phyloP scores from a whole-genome alignment of 2,888 invertebrate genomes.

The Dilophus febrilis region DNA sequence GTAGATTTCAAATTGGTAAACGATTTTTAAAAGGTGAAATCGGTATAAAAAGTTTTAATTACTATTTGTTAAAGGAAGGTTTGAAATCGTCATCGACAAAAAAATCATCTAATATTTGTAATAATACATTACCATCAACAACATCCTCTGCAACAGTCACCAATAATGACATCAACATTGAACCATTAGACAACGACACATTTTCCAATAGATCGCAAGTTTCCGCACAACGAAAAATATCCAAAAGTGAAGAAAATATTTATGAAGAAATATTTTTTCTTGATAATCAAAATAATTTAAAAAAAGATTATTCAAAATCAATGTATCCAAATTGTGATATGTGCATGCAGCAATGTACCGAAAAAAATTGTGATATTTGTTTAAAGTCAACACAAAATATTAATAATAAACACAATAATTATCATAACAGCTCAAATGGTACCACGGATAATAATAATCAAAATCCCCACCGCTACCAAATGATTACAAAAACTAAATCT shows the following conservation, averaged over 20 bases:
- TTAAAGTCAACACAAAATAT: too few species aligned
- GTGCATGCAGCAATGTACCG: slow-evolving; percentile 27
- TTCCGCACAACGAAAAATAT: too few species aligned
- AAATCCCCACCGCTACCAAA: neutral
- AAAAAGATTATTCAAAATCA: neutral
- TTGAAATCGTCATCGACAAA: slow-evolving; percentile 26
- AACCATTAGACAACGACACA: slow-evolving; percentile 6
- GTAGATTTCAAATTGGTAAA: slow-evolving; percentile 26
- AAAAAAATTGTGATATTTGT: slow-evolving; percentile 26
- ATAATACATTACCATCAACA: slow-evolving; percentile 14
- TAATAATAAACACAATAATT: too few species aligned
- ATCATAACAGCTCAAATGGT: too few species aligned
- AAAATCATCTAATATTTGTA: slow-evolving; percentile 18
- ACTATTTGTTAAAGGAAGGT: slow-evolving; percentile 29
- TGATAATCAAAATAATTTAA: too few species aligned
- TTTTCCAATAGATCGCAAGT: too few species aligned
- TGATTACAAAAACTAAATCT: neutral
- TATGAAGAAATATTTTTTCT: too few species aligned
- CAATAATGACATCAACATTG: slow-evolving; percentile 28
- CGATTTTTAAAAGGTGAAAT: slow-evolving; percentile 28
- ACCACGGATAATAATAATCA: neutral
- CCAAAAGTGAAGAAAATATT: too few species aligned
- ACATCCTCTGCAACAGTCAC: slow-evolving; percentile 12
- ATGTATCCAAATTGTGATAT: slow-evolving; percentile 25
- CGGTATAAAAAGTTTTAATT: slow-evolving; percentile 31